Evolutionary conservation across 2,888 invertebrate genomes (phyloP).

Genomic region (Drosophila sordidapex): DNA sequence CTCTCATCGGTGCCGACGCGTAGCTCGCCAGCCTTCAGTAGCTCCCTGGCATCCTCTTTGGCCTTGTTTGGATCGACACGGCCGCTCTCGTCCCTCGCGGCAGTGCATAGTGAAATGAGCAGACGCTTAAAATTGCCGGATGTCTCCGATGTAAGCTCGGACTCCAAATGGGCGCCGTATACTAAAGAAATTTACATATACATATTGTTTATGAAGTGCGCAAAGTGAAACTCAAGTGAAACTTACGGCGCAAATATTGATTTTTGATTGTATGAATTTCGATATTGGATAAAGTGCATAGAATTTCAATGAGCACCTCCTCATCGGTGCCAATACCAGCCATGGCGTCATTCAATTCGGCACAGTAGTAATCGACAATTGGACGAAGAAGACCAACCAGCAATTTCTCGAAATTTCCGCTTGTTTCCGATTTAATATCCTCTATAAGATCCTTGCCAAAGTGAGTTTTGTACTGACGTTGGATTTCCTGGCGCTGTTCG

Average conservation of each 20-base stretch:
- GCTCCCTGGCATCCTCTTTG: constrained; percentile 91
- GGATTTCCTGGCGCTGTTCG: constrained; percentile 90
- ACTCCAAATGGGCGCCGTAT: constrained; percentile 91
- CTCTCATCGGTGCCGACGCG: constrained; percentile 93
- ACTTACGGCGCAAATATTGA: constrained; percentile 91
- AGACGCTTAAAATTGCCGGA: constrained; percentile 96
- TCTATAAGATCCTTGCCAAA: constrained; percentile 90
- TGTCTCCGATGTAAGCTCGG: constrained; percentile 94
- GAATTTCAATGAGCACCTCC: constrained; percentile 94
- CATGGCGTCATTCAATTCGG: constrained; percentile 93
- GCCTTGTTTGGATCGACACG: constrained; percentile 90
- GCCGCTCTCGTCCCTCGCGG: constrained; percentile 90
- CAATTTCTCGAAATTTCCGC: constrained; percentile 94
- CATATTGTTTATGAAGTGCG: neutral
- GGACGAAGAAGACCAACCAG: constrained; percentile 94
- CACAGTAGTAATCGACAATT: constrained; percentile 91
- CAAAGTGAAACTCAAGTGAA: neutral
- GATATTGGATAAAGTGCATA: constrained; percentile 94
- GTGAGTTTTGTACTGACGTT: constrained; percentile 84
- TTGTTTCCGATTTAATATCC: constrained; percentile 94
- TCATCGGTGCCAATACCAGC: constrained; percentile 93
- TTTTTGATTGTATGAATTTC: constrained; percentile 92
- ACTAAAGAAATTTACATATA: constrained; percentile 86
- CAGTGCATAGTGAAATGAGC: constrained; percentile 93
- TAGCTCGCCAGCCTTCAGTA: constrained; percentile 90